Conservation (phyloP, 1,140 invertebrate genomes). For the Elymnias hypermnestra region DNA sequence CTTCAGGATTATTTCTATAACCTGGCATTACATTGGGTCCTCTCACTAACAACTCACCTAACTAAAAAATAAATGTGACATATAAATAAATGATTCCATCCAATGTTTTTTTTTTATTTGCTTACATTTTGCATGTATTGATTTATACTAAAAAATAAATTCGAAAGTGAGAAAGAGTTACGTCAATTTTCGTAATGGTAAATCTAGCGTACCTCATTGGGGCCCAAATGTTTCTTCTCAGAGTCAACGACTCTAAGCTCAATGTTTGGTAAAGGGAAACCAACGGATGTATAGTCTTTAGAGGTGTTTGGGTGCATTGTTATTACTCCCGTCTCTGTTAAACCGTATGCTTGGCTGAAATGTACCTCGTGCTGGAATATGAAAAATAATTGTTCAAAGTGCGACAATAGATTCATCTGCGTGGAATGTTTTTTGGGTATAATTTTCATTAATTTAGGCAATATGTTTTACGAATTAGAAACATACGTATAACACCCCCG, state of each 20-base stretch:
- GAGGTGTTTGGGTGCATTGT: conserved; percentile 38
- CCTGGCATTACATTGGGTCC: conserved; percentile 87
- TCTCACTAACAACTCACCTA: conserved; percentile 81
- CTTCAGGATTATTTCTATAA: conserved; percentile 84
- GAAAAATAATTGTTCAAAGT: neutral
- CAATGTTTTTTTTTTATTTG: too few species aligned
- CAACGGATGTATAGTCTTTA: conserved; percentile 76
- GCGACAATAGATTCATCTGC: too few species aligned
- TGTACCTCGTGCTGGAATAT: conserved; percentile 13
- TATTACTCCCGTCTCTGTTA: conserved; percentile 79
- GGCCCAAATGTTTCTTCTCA: conserved; percentile 79
- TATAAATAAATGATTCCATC: too few species aligned
- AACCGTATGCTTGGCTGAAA: conserved; percentile 77
- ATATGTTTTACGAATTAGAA: too few species aligned
- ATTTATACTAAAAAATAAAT: too few species aligned
- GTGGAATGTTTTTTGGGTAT: too few species aligned
- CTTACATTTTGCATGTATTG: too few species aligned
- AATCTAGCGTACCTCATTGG: conserved; percentile 67
- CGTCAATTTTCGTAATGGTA: too few species aligned
- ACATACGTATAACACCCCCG: too few species aligned
- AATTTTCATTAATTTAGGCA: too few species aligned
- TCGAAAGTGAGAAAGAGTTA: too few species aligned
- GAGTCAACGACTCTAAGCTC: conserved; percentile 79
- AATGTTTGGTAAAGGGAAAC: conserved; percentile 79
- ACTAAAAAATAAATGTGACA: conserved; percentile 46